Evolutionary conservation across 2,888 invertebrate genomes (phyloP).

Genomic region (Plebejus melissa): DNA sequence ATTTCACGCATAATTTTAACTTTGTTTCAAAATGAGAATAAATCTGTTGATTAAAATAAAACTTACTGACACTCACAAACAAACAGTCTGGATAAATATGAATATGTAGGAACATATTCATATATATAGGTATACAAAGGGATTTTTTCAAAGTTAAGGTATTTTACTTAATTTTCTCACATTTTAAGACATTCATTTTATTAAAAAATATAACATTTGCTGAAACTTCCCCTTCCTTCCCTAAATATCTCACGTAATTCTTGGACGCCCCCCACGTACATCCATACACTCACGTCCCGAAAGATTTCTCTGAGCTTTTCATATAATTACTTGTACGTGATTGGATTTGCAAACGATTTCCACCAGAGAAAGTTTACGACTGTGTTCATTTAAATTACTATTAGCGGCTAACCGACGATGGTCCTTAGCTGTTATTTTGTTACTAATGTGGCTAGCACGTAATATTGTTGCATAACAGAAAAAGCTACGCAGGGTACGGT

Average conservation of each 20-base stretch:
- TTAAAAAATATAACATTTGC: too few species aligned
- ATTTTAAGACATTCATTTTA: too few species aligned
- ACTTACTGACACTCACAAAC: too few species aligned
- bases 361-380: constrained; percentile 27
- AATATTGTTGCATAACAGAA: constrained; percentile 22
- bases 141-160: too few species aligned
- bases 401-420: constrained; percentile 22
- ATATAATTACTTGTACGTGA: constrained; percentile 29
- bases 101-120: too few species aligned
- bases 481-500: background rate
- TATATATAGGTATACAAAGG: too few species aligned
- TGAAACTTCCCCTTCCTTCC: background rate
- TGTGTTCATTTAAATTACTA: constrained; percentile 23
- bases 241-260: background rate
- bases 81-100: too few species aligned
- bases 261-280: background rate
- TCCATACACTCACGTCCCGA: constrained; percentile 34
- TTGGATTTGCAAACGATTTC: constrained; percentile 15
- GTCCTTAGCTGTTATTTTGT: constrained; percentile 19
- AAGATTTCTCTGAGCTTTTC: constrained; percentile 36
- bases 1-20: too few species aligned
- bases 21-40: too few species aligned
- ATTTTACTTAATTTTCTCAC: too few species aligned
- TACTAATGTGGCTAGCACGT: constrained; percentile 7
- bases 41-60: too few species aligned